Evolutionary conservation across 1,140 invertebrate species (phyloP).

Genomic region (Pseudomyrmex gracilis): DNA sequence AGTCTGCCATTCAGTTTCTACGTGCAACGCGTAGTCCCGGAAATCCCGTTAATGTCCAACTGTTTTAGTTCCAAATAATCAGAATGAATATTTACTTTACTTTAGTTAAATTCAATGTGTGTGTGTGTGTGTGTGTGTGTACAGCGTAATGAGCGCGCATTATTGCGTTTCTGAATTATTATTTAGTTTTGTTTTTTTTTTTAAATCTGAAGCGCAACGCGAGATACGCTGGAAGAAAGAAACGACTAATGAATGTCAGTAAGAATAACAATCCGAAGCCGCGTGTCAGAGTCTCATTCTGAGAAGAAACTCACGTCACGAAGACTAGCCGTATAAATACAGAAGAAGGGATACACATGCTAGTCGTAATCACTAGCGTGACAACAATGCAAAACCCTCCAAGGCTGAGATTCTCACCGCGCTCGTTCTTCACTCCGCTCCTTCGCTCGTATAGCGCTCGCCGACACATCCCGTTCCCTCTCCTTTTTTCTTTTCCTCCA

Average conservation of each 20-base stretch:
- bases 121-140: too few species aligned
- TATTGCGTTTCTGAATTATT: too few species aligned
- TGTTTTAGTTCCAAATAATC: background rate
- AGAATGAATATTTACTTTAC: background rate
- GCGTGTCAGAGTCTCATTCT: conserved; percentile 42
- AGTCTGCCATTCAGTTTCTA: conserved; percentile 14
- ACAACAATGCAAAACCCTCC: conserved; percentile 75
- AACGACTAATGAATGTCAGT: background rate
- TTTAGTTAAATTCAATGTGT: background rate
- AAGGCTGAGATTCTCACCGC: conserved; percentile 63
- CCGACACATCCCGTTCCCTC: conserved; percentile 52
- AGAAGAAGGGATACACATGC: conserved; percentile 54
- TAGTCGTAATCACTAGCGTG: conserved; percentile 77
- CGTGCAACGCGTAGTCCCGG: conserved; percentile 3
- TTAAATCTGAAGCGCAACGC: too few species aligned
- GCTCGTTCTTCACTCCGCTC: conserved; percentile 46
- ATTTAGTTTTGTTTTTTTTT: too few species aligned
- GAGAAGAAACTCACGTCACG: conserved; percentile 41
- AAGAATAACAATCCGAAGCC: conserved; percentile 64
- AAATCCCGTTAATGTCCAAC: conserved; percentile 21
- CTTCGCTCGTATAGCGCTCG: conserved; percentile 54
- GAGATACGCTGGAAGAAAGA: background rate
- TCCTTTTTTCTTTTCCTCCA: background rate
- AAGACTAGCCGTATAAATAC: conserved; percentile 51
- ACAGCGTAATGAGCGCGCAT: background rate